Evolutionary conservation across 2,113 vertebrate genomes (phyloP), one percentile per base, ranked within the genome.

Genomic region (Gymnarchus niloticus): DNA sequence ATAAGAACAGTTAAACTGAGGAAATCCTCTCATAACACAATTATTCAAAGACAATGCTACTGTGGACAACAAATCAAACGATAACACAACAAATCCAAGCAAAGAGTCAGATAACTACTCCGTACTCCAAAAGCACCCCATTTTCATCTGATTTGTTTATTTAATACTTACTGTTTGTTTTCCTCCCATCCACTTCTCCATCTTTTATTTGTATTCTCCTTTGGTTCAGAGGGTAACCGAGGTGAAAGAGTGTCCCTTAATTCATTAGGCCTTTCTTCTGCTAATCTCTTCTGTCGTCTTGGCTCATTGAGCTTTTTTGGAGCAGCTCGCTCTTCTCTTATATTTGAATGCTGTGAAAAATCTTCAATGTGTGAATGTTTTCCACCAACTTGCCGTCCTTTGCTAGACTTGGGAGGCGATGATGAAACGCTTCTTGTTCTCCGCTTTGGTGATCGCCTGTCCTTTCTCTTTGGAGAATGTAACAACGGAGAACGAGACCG

Each of bases 101-200:
- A 5, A 73, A 3, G 41, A 19, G 41, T 73, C 37, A 10, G 25
- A 0, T 69, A 37, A 69, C 61, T 33, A 37, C 19, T 37, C 33
- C 14, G 41, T n/a, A 1, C 12, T 41, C 3, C 65, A 73, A 73
- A 41, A n/a, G n/a, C n/a, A n/a, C n/a, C n/a, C n/a, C n/a, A n/a
- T n/a, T n/a, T n/a, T n/a, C n/a, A n/a, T n/a, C 14, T 52, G 51
- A 52, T 52, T 6, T 6, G 51, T 52, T 52, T 52, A 1, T 1
- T 52, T 12, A 52, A 87, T 0, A 87, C 96, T 95, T 94, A 99
- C 98, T 94, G 96, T 93, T 99, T 99, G 90, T 90, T 97, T 91
- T 99, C 98, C 91, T 98, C 97, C 98, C 98, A 99, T 91, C 97
- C 96, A 90, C 96, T 97, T 89, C 96, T 97, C 97, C 97, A 99